Conservation (phyloP, 2,888 invertebrate species). For the Scaptomyza cyrtandrae region DNA sequence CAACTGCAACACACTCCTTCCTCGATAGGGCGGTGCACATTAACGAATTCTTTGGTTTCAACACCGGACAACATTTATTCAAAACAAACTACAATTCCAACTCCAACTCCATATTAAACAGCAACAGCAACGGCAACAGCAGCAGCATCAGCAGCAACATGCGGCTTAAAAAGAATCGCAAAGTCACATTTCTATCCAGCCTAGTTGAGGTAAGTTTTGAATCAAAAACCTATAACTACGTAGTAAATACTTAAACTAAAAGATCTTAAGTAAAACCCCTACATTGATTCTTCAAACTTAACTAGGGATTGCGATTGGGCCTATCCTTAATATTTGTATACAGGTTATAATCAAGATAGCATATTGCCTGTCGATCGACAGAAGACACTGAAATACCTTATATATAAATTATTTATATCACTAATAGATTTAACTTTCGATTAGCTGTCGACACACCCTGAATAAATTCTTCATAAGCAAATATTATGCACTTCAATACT, state of each 20-base stretch:
- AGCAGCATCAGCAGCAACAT: slow-evolving; percentile 68
- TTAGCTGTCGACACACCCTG: slow-evolving; percentile 21
- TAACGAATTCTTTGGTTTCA: slow-evolving; percentile 78
- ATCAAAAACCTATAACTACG: too few relatives aligned
- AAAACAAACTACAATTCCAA: slow-evolving; percentile 43
- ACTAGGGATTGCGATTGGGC: too few relatives aligned
- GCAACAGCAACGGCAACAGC: slow-evolving; percentile 31
- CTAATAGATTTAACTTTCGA: not conserved
- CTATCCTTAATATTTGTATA: too few relatives aligned
- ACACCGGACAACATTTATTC: slow-evolving; percentile 74
- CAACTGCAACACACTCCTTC: slow-evolving; percentile 66
- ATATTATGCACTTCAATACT: slow-evolving; percentile 20
- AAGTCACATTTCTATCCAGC: slow-evolving; percentile 84
- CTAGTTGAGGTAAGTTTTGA: slow-evolving; percentile 82
- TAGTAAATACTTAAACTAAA: too few relatives aligned
- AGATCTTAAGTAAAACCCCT: too few relatives aligned
- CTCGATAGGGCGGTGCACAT: slow-evolving; percentile 74
- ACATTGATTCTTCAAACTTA: too few relatives aligned
- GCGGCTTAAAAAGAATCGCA: slow-evolving; percentile 84
- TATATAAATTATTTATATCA: not conserved
- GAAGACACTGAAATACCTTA: not conserved
- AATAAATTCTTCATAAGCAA: slow-evolving; percentile 12
- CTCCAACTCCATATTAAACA: slow-evolving; percentile 40
- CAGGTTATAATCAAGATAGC: not conserved
- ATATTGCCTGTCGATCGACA: not conserved